Base-by-base conservation (phyloP, 2,797 vertebrate species). In the Halcyon leucocephala region DNA sequence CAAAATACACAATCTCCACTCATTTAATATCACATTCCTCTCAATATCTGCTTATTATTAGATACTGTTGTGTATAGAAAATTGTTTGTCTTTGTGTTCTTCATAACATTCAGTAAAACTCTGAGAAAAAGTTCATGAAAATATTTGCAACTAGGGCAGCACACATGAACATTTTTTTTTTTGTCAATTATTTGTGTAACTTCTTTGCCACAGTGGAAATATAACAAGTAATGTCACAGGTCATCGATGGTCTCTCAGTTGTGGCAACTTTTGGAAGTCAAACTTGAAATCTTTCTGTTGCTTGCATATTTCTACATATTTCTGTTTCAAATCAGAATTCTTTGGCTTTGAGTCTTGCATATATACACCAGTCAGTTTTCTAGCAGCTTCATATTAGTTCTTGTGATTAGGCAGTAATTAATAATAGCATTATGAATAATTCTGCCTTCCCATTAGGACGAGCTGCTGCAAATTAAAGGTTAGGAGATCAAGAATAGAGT, bases 401-500 rank as follows among this genome's bases (percentile, higher is more conserved):
- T 81, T 77, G n/a, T 67, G 69, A 67, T 90, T 81, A 88, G 31
- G 8, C 33, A 49, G 52, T 90, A 72, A 86, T 72, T 95, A 82
- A 5, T 57, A 33, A 31, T 78, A 48, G 20, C 57, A 22, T 16
- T 77, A 86, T 74, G 61, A 90, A 57, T 82, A 81, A 78, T 71
- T 86, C 86, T 78, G 39, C 52, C 35, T 89, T 78, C 52, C 61
- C 33, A 25, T 31, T 37, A 74, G 44, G 67, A 61, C 55, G 66
- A 24, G 25, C 49, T 92, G 48, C 48, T 90, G 65, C 54, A 92
- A 92, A 81, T 88, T 73, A 81, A 78, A 94, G 65, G 52, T 55
- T 80, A 65, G 35, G 44, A 81, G 80, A 78, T 61, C 22, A 72
- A 72, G 51, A 87, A 13, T 4, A 14, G 44, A 86, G 14, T 12